Conservation (phyloP, 1,140 invertebrate genomes). For the Sesamia nonagrioides region DNA sequence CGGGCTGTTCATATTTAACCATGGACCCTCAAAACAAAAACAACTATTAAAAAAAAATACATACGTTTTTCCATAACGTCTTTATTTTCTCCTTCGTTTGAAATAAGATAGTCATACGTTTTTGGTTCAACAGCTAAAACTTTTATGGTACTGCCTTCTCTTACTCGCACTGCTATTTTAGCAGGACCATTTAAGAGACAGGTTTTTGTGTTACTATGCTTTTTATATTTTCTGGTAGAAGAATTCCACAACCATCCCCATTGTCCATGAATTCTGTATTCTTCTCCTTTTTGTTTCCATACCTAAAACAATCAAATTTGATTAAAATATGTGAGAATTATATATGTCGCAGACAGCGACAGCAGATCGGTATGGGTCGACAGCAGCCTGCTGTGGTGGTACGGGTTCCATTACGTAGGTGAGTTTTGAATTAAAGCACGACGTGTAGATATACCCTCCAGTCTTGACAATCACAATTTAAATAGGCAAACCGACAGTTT, state of each 20-base stretch:
- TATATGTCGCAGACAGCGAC: too few relatives aligned
- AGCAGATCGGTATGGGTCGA: too few relatives aligned
- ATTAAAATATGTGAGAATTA: not conserved
- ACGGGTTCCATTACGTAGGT: too few relatives aligned
- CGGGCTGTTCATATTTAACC: too few relatives aligned
- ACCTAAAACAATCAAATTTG: constrained; percentile 80
- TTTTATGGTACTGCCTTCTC: constrained; percentile 90
- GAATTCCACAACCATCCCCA: constrained; percentile 98
- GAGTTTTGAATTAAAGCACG: too few relatives aligned
- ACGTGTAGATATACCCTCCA: too few relatives aligned
- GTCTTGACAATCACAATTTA: too few relatives aligned
- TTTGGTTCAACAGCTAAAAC: constrained; percentile 92
- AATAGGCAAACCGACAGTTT: too few relatives aligned
- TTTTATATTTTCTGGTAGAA: constrained; percentile 88
- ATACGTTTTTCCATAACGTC: constrained; percentile 84
- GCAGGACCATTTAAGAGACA: constrained; percentile 91
- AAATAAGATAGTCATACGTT: constrained; percentile 90
- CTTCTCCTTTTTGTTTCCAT: constrained; percentile 99
- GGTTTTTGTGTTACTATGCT: constrained; percentile 78
- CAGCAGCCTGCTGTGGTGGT: too few relatives aligned
- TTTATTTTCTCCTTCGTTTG: constrained; percentile 78
- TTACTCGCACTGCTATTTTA: constrained; percentile 94
- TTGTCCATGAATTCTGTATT: constrained; percentile 97
- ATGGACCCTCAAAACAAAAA: not conserved
- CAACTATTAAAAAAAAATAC: constrained; percentile 50